A percentile compares a stretch with the other conserved stretches of the same genome.
These are phyloP conservation scores for Diphyllodes magnificus DNA, from an alignment of 2,113 vertebrate genomes.

Conservation along the genomic window DNA sequence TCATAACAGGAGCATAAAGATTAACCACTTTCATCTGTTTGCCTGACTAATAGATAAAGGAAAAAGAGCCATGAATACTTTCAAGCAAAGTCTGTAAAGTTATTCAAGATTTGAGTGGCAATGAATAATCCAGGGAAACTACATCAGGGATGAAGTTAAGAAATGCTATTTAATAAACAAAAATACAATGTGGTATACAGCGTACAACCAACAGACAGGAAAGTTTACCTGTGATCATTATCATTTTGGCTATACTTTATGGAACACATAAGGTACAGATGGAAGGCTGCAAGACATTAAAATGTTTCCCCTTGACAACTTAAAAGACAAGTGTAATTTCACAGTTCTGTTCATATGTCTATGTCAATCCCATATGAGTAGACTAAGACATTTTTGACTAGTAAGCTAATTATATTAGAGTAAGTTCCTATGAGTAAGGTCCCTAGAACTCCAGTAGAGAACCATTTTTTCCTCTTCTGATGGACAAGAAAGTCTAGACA, in stretches of 20 bases:
- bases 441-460: not conserved
- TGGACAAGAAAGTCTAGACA: not conserved
- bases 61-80: not conserved
- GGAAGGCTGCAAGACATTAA: not conserved
- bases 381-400: not conserved
- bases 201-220: not conserved
- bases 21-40: not conserved
- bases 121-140: not conserved
- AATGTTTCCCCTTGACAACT: not conserved
- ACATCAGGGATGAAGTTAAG: not conserved
- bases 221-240: not conserved
- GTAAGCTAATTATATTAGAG: not conserved
- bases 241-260: not conserved
- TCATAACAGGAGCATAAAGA: not conserved
- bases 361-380: not conserved
- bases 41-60: not conserved
- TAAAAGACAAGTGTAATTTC: not conserved
- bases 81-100: not conserved
- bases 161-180: not conserved
- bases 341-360: not conserved
- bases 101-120: not conserved
- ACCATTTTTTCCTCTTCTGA: not conserved
- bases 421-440: not conserved
- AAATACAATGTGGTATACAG: not conserved
- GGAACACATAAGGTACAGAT: not conserved